Evolutionary conservation across 1,140 invertebrate genomes (phyloP).

Genomic region (Nephila pilipes): DNA sequence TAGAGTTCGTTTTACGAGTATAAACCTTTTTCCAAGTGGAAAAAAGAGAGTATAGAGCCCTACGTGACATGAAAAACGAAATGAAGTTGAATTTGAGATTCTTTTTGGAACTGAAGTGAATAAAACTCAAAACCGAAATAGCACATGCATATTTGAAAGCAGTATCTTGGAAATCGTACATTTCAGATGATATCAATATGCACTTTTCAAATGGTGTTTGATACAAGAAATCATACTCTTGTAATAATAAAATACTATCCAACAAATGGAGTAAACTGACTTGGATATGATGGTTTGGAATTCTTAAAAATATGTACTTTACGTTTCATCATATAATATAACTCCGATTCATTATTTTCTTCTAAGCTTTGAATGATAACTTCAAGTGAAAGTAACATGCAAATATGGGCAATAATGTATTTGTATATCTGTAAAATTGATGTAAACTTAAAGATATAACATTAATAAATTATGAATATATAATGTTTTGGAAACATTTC

Average conservation of each 20-base stretch:
- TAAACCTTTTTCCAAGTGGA: neutral
- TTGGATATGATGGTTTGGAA: no score
- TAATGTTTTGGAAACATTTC: no score
- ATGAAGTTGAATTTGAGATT: neutral
- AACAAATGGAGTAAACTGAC: no score
- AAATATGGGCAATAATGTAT: no score
- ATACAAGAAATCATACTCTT: neutral
- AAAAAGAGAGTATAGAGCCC: neutral
- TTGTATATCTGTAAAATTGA: no score
- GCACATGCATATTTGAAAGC: neutral
- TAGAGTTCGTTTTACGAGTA: constrained; percentile 39
- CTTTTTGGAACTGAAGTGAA: neutral
- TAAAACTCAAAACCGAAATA: neutral
- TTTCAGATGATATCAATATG: neutral
- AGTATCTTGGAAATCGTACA: neutral
- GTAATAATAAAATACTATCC: neutral
- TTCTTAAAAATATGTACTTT: no score
- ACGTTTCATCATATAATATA: no score
- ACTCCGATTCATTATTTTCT: no score
- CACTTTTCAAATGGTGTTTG: neutral
- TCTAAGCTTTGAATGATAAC: no score
- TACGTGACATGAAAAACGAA: neutral
- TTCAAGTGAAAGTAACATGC: no score
- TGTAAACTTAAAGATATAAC: no score
- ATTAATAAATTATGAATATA: no score